These are phyloP conservation scores for Polypterus senegalus DNA, from an alignment of 2,113 vertebrate genomes.

Conservation along the genomic window DNA sequence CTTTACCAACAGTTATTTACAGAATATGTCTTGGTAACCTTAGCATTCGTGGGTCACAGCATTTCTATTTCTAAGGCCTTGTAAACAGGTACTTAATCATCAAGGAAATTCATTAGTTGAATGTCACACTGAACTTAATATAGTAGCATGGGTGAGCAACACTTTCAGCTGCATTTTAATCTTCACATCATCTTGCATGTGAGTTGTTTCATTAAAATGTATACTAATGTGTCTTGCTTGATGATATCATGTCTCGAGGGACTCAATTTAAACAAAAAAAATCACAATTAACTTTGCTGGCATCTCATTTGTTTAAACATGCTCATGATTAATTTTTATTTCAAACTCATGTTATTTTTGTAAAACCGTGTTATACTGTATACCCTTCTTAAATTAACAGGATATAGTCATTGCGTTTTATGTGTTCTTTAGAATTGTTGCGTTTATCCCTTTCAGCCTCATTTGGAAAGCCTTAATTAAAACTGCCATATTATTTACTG, in stretches of 20 bases:
- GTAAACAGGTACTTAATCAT: slow-evolving; percentile 46
- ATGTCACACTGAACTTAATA: slow-evolving; percentile 38
- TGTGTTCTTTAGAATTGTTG: no score
- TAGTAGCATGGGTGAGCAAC: slow-evolving; percentile 36
- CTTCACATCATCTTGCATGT: slow-evolving; percentile 27
- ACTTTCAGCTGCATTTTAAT: slow-evolving; percentile 33
- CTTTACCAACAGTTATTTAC: not conserved
- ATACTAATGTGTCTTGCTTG: not conserved
- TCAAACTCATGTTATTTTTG: not conserved
- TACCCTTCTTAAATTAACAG: no score
- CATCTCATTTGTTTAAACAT: not conserved
- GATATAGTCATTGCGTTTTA: no score
- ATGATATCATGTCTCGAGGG: not conserved
- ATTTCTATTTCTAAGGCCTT: slow-evolving; percentile 29
- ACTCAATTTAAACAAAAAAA: not conserved
- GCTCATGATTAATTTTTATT: not conserved
- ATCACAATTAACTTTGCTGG: not conserved
- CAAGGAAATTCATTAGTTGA: slow-evolving; percentile 50
- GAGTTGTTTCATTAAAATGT: slow-evolving; percentile 17
- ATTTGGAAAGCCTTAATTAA: no score
- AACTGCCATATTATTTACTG: no score
- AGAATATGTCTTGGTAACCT: not conserved
- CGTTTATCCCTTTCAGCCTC: no score
- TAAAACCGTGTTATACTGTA: not conserved
- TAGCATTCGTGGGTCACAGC: slow-evolving; percentile 13